These are phyloP conservation scores for Eurystomus gularis DNA, from an alignment of 2,113 vertebrate species.

Conservation along the genomic window DNA sequence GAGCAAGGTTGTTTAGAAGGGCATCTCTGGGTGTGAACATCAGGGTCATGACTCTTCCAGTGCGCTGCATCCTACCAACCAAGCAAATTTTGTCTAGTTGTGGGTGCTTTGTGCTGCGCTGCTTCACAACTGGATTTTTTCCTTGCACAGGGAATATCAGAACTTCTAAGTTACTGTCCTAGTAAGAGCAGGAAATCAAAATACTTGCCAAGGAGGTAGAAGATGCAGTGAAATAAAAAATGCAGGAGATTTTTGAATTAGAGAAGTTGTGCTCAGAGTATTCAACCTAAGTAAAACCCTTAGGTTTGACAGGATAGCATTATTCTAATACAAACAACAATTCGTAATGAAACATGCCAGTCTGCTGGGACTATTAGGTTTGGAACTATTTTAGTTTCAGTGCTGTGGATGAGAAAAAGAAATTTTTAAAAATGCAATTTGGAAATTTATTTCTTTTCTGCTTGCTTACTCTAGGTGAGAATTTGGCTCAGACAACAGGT, in stretches of 20 bases:
- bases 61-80: not conserved
- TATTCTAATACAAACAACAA: not conserved
- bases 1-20: not conserved
- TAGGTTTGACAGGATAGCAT: not conserved
- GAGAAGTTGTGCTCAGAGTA: not conserved
- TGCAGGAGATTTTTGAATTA: not conserved
- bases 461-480: slow-evolving; percentile 34
- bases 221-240: slow-evolving; percentile 10
- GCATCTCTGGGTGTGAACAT: not conserved
- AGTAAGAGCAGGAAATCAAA: not conserved
- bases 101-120: not conserved
- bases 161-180: not conserved
- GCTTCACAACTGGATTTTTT: not conserved
- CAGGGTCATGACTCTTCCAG: not conserved
- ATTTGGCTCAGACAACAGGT: slow-evolving; percentile 24
- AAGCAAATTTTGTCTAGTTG: not conserved
- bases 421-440: not conserved
- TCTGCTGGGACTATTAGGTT: slow-evolving; percentile 4
- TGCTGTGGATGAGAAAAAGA: not conserved
- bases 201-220: not conserved
- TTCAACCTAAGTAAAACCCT: not conserved
- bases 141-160: not conserved
- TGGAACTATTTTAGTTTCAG: not conserved
- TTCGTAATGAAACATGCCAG: not conserved
- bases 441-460: not conserved